phyloP scores from a whole-genome alignment of 2,113 vertebrate genomes.

The Felis catus region DNA sequence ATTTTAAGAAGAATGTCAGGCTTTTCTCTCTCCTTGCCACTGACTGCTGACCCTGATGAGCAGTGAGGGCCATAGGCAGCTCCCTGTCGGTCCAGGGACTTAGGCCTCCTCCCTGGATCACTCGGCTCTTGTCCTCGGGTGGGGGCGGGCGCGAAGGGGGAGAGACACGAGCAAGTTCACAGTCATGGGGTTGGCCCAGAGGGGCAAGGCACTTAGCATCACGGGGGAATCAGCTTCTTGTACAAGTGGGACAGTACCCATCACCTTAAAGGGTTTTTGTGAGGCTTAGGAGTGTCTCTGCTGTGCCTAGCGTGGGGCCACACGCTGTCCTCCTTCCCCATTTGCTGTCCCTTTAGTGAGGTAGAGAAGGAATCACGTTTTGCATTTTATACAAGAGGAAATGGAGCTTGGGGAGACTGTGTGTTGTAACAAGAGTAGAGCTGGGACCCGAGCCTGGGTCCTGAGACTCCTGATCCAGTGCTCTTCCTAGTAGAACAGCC shows the following conservation, averaged over 20 bases:
- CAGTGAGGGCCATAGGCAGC: rapidly evolving
- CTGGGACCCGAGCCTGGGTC: neutral
- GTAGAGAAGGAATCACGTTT: neutral
- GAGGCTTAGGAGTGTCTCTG: neutral
- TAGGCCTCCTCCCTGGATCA: neutral
- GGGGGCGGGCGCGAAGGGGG: rapidly evolving
- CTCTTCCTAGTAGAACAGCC: neutral
- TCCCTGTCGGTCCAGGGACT: neutral
- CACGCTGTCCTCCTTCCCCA: neutral
- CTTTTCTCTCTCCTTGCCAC: neutral
- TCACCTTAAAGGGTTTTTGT: neutral
- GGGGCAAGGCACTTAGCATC: neutral
- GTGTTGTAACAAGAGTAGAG: neutral
- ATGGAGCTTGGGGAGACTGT: neutral
- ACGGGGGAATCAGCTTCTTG: neutral
- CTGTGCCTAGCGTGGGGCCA: neutral
- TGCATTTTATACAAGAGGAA: neutral
- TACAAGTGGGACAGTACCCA: neutral
- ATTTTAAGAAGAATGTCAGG: neutral
- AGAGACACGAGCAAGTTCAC: neutral
- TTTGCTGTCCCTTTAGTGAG: neutral
- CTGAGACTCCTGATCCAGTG: neutral
- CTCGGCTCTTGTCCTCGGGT: neutral
- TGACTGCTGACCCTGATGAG: neutral
- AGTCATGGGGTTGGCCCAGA: neutral